Conservation (phyloP, 2,888 invertebrate genomes). For the Pseudococcus jackbeardsleyi region DNA sequence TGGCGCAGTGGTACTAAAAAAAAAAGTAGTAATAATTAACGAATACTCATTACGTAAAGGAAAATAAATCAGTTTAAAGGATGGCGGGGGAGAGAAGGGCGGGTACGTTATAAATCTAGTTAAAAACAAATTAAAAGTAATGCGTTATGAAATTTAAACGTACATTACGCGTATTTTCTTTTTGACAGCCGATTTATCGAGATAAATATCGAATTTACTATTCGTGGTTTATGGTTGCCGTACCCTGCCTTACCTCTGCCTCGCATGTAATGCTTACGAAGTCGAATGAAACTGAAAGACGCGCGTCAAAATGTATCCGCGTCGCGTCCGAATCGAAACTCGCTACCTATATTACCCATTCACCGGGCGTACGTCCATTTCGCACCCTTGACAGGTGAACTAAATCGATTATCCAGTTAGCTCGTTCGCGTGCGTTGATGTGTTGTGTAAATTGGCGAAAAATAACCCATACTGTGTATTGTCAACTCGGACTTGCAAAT, state of each 20-base stretch:
- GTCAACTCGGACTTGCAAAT: not conserved
- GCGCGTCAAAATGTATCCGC: not conserved
- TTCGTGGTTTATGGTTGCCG: slow-evolving; percentile 26
- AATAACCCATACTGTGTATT: not conserved
- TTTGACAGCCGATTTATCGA: slow-evolving; percentile 34
- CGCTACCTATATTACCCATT: not conserved
- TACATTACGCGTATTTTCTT: not conserved
- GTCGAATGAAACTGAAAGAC: not conserved
- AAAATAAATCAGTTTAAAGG: slow-evolving; percentile 48
- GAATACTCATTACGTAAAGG: slow-evolving; percentile 42
- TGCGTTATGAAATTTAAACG: slow-evolving; percentile 51
- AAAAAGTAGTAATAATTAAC: slow-evolving; percentile 33
- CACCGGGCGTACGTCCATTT: slow-evolving; percentile 39
- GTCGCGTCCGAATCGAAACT: not conserved
- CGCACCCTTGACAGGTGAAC: slow-evolving; percentile 46
- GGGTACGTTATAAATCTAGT: slow-evolving; percentile 32
- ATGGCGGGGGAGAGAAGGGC: not conserved
- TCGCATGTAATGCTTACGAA: not conserved
- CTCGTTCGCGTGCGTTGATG: not conserved
- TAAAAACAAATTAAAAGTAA: slow-evolving; percentile 51
- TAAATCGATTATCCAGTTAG: slow-evolving; percentile 25
- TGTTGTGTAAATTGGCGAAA: not conserved
- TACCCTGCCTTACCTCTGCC: not conserved
- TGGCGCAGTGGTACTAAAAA: not conserved
- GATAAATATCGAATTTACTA: not conserved